Conservation (phyloP, 2,797 vertebrate genomes). For the Otolemur crassicaudatus region DNA sequence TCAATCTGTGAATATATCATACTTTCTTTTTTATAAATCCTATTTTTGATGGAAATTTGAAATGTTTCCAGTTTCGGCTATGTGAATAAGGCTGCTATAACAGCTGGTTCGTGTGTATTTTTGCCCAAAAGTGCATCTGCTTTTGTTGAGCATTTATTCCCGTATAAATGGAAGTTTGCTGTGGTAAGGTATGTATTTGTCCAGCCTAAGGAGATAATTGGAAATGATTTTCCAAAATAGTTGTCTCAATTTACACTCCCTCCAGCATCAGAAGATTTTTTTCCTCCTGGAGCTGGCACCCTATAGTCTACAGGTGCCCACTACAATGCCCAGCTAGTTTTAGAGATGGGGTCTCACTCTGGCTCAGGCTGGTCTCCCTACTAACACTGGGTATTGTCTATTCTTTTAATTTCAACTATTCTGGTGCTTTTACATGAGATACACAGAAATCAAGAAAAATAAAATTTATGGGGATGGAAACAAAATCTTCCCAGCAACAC, state of each 20-base stretch:
- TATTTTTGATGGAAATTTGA: neutral
- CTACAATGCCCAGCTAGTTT: no score
- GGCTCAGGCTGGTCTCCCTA: no score
- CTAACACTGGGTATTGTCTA: neutral
- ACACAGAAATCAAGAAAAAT: no score
- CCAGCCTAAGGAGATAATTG: neutral
- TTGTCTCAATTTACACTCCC: neutral
- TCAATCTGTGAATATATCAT: neutral
- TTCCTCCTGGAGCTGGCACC: no score
- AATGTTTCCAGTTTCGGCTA: neutral
- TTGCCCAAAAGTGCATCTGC: neutral
- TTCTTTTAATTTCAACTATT: neutral
- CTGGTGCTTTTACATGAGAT: neutral
- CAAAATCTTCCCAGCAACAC: no score
- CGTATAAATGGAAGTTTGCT: neutral
- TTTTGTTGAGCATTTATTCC: neutral
- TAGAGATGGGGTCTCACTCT: no score
- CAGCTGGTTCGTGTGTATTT: neutral
- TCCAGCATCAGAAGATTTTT: neutral
- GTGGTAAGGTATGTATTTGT: neutral
- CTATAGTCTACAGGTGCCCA: no score
- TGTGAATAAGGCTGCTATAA: neutral
- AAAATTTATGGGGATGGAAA: no score
- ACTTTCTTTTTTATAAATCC: neutral
- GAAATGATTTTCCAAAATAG: neutral